Percentiles rank a stretch among this genome's conserved stretches.
phyloP scores from a whole-genome alignment of 2,888 invertebrate genomes.

The Synanthedon vespiformis region DNA sequence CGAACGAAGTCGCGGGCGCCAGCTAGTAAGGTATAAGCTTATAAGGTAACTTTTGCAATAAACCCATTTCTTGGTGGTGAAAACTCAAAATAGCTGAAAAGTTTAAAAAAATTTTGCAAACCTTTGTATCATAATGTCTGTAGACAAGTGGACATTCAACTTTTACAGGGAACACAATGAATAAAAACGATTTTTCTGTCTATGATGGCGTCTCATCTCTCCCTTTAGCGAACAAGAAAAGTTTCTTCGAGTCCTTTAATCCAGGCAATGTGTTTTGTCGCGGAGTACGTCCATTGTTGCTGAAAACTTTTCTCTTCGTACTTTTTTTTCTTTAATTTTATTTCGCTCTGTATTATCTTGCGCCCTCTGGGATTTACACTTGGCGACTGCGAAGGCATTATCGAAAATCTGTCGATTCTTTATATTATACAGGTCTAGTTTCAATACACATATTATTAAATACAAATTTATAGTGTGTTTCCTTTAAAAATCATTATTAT shows the following conservation, averaged over 20 bases:
- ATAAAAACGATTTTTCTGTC: slow-evolving; percentile 16
- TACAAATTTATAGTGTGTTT: too few relatives aligned
- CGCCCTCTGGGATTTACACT: slow-evolving; percentile 17
- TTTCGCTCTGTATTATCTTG: slow-evolving; percentile 36
- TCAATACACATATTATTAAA: not conserved
- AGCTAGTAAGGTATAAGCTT: too few relatives aligned
- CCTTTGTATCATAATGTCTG: too few relatives aligned
- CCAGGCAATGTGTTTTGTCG: slow-evolving; percentile 64
- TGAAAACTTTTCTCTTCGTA: slow-evolving; percentile 36
- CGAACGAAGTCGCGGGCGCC: too few relatives aligned
- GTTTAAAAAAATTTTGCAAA: too few relatives aligned
- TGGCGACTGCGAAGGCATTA: slow-evolving; percentile 15
- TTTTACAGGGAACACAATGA: too few relatives aligned
- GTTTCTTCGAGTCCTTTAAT: slow-evolving; percentile 36
- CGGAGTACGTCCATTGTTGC: slow-evolving; percentile 50
- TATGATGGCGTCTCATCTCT: slow-evolving; percentile 10
- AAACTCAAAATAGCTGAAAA: too few relatives aligned
- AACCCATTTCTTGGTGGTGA: too few relatives aligned
- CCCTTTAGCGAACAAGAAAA: slow-evolving; percentile 17
- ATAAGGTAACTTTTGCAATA: too few relatives aligned
- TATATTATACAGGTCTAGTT: not conserved
- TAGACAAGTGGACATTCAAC: too few relatives aligned
- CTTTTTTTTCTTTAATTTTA: slow-evolving; percentile 57
- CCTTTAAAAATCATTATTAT: too few relatives aligned
- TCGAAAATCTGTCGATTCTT: not conserved